Base-by-base conservation (phyloP, 1,140 invertebrate genomes). In the Magallana angulata region DNA sequence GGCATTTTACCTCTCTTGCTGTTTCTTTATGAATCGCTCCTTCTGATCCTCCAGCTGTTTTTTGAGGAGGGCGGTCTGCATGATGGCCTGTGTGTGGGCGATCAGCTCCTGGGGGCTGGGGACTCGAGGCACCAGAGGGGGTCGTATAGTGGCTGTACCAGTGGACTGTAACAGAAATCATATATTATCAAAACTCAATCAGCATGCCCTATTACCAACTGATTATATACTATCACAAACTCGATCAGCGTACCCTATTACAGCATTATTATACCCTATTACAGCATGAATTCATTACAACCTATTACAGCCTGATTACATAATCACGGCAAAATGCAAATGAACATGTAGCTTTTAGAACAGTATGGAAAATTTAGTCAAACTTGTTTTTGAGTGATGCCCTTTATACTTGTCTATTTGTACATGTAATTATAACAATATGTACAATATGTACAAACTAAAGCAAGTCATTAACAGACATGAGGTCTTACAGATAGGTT, bases 41-140 rank as follows among this genome's bases (percentile, higher is more conserved):
- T 96, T 96, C 94, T 98, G 97, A 92, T 98, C 97, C 94, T 98
- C 97, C 64, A 98, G 95, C 93, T 97, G 97, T 94, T 97, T 97
- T 94, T 98, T 98, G 88, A 98, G 97, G 84, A 98, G 95, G 57
- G 97, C 97, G 91, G 96, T 96, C 94, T 98, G 97, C 96, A 98
- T 96, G 90, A 98, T 97, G 85, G 96, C 96, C 94, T 98, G 97
- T 48, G 97, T 97, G 94, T 97, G 97, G 85, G 96, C 96, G 86
- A 97, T 96, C n/a, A 98, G 94, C 93, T 98, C 97, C 87, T 97
- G 96, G 9, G 97, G 97, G 9, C 97, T 97, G 68, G 97, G 97
- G 88, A 97, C 97, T 90, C 97, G 95, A 89, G 96, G 96, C 68
- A 93, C 87, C 16, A 87, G 85, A 64, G 91, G 91, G 30, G 91